A percentile compares a stretch with the other conserved stretches of the same genome.
phyloP scores from a whole-genome alignment of 2,888 invertebrate genomes.

The Eurytoma californica region DNA sequence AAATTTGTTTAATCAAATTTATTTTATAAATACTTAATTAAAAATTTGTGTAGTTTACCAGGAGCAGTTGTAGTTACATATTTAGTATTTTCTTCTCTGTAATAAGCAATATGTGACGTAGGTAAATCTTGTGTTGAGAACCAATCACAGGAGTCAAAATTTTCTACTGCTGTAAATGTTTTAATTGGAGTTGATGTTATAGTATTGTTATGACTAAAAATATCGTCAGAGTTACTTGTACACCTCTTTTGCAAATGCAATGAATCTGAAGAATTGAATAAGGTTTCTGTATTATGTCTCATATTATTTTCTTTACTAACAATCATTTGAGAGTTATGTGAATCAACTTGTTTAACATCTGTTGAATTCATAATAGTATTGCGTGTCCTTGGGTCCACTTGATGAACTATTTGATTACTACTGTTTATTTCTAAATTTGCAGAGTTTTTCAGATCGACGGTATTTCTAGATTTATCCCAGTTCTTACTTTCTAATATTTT shows the following conservation, averaged over 20 bases:
- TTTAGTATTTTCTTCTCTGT: background rate
- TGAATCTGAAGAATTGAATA: slow-evolving; percentile 30
- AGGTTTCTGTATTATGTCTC: background rate
- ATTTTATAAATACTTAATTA: background rate
- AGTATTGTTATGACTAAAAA: slow-evolving; percentile 39
- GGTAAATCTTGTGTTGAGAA: slow-evolving; percentile 38
- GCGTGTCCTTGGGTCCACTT: background rate
- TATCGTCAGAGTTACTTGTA: background rate
- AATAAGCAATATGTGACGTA: slow-evolving; percentile 15
- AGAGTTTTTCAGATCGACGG: background rate
- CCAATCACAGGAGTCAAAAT: slow-evolving; percentile 48
- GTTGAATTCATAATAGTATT: background rate
- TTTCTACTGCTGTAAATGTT: slow-evolving; percentile 32
- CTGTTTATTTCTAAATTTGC: no score
- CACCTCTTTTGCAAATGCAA: slow-evolving; percentile 22
- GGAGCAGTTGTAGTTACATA: slow-evolving; percentile 5
- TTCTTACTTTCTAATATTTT: background rate
- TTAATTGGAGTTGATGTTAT: slow-evolving; percentile 53
- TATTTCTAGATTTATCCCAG: background rate
- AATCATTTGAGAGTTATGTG: background rate
- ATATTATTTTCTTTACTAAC: slow-evolving; percentile 2
- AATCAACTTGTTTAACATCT: slow-evolving; percentile 13
- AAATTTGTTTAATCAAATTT: background rate
- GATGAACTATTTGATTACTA: background rate
- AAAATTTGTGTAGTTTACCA: background rate